Conservation (phyloP, 2,888 invertebrate genomes). For the Morinoia aosen region DNA sequence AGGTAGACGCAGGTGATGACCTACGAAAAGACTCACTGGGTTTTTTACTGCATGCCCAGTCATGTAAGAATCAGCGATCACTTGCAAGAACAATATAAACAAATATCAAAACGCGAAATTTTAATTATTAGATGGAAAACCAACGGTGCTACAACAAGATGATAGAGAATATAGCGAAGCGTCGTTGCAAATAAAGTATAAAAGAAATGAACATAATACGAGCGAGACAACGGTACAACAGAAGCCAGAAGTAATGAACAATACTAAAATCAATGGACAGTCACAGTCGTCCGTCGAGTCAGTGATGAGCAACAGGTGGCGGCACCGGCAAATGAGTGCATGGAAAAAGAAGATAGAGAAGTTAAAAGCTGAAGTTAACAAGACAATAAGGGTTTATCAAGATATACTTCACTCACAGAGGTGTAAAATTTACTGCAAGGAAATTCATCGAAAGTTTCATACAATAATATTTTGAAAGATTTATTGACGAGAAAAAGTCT, state of each 20-base stretch:
- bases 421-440: background rate
- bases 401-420: background rate
- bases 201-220: background rate
- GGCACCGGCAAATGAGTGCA: conserved; percentile 34
- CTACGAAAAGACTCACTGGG: background rate
- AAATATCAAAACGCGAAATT: background rate
- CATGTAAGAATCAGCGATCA: background rate
- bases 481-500: background rate
- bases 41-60: background rate
- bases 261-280: background rate
- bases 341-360: conserved; percentile 31
- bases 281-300: background rate
- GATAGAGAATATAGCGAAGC: background rate
- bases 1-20: background rate
- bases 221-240: background rate
- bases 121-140: background rate
- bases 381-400: background rate
- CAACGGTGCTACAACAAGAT: background rate
- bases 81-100: background rate
- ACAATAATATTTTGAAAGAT: background rate
- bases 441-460: background rate
- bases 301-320: background rate
- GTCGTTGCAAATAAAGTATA: background rate
- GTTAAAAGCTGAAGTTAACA: background rate
- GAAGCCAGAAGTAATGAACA: background rate